These are phyloP conservation scores for Eristalis intricaria DNA, from an alignment of 2,888 invertebrate species.

Conservation along the genomic window DNA sequence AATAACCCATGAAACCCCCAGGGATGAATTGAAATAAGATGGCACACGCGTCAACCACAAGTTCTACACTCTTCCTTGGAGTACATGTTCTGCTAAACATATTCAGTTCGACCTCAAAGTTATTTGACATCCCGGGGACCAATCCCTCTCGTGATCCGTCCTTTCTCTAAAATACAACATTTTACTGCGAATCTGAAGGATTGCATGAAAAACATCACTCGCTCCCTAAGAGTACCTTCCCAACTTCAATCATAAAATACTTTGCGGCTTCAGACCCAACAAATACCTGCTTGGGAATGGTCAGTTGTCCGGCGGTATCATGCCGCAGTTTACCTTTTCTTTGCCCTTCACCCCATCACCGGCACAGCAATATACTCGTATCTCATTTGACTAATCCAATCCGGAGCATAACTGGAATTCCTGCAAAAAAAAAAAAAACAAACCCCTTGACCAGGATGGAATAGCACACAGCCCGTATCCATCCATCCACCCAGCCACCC, in stretches of 20 bases:
- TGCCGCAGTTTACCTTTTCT: background rate
- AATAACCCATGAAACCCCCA: no score
- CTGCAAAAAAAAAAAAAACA: slow-evolving; percentile 22
- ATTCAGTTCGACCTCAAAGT: no score
- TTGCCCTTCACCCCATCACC: background rate
- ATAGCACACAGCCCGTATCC: background rate
- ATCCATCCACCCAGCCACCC: background rate
- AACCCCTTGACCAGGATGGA: slow-evolving; percentile 34
- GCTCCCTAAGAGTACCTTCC: no score
- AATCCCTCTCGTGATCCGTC: no score
- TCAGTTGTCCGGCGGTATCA: slow-evolving; percentile 1
- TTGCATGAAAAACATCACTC: background rate
- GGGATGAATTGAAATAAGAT: no score
- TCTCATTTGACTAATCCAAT: slow-evolving; percentile 2
- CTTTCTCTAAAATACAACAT: background rate
- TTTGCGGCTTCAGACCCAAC: background rate
- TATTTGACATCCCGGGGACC: no score
- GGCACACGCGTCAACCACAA: no score
- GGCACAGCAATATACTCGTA: background rate
- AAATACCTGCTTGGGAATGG: background rate
- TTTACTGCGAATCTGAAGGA: background rate
- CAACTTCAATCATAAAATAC: background rate
- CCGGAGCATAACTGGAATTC: slow-evolving; percentile 29
- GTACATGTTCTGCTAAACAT: no score
- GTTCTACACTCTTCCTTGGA: no score